Percentiles rank a stretch among this genome's conserved stretches.
phyloP scores from a whole-genome alignment of 2,797 vertebrate genomes.

The Hoplostethus atlanticus region DNA sequence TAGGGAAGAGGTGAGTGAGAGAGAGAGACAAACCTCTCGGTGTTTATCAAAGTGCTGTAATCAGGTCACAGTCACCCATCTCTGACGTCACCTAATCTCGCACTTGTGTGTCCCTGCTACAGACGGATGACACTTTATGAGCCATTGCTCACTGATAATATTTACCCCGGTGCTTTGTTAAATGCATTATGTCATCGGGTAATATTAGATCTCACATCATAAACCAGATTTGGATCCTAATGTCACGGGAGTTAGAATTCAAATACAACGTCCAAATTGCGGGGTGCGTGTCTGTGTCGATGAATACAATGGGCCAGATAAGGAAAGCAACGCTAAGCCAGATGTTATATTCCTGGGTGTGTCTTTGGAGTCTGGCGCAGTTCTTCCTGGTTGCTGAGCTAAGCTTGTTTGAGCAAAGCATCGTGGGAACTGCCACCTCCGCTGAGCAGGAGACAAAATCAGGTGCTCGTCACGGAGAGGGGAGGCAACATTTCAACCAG shows the following conservation, averaged over 20 bases:
- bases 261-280: constrained; percentile 62
- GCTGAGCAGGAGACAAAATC: constrained; percentile 84
- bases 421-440: constrained; percentile 79
- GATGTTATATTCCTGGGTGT: constrained; percentile 82
- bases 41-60: constrained; percentile 80
- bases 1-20: constrained; percentile 53
- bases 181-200: constrained; percentile 66
- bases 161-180: constrained; percentile 72
- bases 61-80: constrained; percentile 77
- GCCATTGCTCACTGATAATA: constrained; percentile 73
- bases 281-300: constrained; percentile 56
- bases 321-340: constrained; percentile 78
- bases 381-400: constrained; percentile 85
- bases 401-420: constrained; percentile 83
- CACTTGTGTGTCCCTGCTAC: constrained; percentile 67
- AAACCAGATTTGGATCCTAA: constrained; percentile 63
- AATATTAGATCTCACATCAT: constrained; percentile 74
- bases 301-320: constrained; percentile 75
- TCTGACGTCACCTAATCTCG: constrained; percentile 78
- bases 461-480: constrained; percentile 79
- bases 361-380: constrained; percentile 61
- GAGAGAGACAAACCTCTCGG: constrained; percentile 62
- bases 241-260: constrained; percentile 71
- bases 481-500: constrained; percentile 72
- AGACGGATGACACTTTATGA: constrained; percentile 75